Base-by-base conservation (phyloP, 2,113 vertebrate species). In the Spizaetus ornatus region DNA sequence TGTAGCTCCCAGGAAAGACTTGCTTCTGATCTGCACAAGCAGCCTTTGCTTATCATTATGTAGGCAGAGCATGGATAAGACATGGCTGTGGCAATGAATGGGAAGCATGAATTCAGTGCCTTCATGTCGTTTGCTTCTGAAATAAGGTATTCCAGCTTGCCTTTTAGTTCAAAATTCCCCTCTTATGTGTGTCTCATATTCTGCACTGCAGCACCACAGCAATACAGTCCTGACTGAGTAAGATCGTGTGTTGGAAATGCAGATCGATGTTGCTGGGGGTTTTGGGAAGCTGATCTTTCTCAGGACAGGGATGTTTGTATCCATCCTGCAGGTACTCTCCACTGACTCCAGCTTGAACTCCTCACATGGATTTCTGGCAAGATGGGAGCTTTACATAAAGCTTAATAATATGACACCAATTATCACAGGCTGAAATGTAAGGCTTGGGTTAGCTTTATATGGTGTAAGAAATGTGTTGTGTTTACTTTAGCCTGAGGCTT, bases 401-500 rank as follows among this genome's bases (percentile, higher is more conserved):
- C 62, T 91, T 85, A 80, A 94, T 96, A 90, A 80, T 82, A 34
- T 23, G 31, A 58, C 53, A 82, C 66, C 52, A 94, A 11, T 95
- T 96, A 93, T 93, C 86, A 69, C 56, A 80, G 86, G 48, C 88
- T 91, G 56, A 82, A 95, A 91, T 6, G 43, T 86, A 79, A 96
- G 61, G 85, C 74, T 82, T 94, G 81, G 52, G 65, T 95, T 94
- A 89, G 69, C 83, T 95, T 96, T 94, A 76, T 73, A 13, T 65
- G 62, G 80, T 94, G 48, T 76, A 89, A 92, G 78, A 94, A 94
- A 82, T 58, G 45, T 56, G 76, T 72, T 85, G 38, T 65, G 45
- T 94, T 96, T 94, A 76, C 84, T 89, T 97, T 85, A 93, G 69
- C 78, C 69, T 47, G 26, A 85, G 91, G 86, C 86, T 95, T 95